Percentiles rank a stretch among this genome's conserved stretches.
phyloP scores from a whole-genome alignment of 2,888 invertebrate genomes.

The Atrina japonica region DNA sequence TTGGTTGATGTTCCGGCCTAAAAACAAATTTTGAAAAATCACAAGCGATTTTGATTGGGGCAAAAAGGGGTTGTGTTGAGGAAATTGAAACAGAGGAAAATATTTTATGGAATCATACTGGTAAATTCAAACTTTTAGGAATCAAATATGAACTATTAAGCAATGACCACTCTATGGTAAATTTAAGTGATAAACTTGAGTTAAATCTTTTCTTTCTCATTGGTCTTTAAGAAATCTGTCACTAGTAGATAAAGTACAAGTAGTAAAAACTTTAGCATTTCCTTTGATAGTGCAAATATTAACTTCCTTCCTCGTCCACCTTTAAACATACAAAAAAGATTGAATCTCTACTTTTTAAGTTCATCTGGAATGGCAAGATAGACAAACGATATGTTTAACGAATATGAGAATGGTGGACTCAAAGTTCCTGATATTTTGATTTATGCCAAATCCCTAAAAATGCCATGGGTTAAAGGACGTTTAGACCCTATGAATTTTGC shows the following conservation, averaged over 20 bases:
- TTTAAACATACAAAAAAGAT: conserved; percentile 16
- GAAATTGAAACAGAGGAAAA: conserved; percentile 8
- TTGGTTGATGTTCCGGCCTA: conserved; percentile 5
- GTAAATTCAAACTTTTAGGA: no score
- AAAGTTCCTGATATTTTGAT: conserved; percentile 28
- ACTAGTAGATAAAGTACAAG: conserved; percentile 12
- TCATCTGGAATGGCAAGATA: conserved; percentile 32
- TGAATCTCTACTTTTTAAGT: conserved; percentile 14
- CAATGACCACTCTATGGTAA: conserved; percentile 6
- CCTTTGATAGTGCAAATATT: no score
- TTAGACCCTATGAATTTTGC: conserved; percentile 6
- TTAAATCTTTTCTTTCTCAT: background rate
- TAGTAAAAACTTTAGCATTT: conserved; percentile 30
- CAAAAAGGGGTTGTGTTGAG: conserved; percentile 11
- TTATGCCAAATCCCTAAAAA: conserved; percentile 22
- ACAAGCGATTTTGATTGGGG: conserved; percentile 6
- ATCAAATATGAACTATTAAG: conserved; percentile 9
- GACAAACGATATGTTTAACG: conserved; percentile 16
- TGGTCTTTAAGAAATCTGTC: conserved; percentile 11
- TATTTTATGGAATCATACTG: conserved; percentile 14
- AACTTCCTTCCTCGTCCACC: conserved; percentile 22
- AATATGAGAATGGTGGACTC: conserved; percentile 18
- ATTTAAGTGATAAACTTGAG: conserved; percentile 10
- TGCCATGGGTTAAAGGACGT: conserved; percentile 20
- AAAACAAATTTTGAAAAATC: conserved; percentile 23